Evolutionary conservation across 2,888 invertebrate genomes (phyloP), one percentile per base, ranked within the genome.

Genomic region (Protodeltote pygarga): DNA sequence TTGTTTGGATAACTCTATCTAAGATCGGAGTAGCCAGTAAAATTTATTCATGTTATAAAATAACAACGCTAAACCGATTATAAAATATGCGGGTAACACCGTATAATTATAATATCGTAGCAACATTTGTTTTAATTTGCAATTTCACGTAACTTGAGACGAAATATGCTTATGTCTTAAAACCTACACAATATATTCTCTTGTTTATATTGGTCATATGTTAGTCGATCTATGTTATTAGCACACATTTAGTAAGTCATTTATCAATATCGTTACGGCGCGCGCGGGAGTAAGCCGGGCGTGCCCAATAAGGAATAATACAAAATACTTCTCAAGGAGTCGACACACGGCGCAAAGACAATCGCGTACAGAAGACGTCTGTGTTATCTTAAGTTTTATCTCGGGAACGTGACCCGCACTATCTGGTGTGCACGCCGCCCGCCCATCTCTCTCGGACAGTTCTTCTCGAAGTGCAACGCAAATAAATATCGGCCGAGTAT

Each of bases 341-440:
- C 45, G 54, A 60, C 62, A 65, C 63, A 61, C 64, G 71, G 72
- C 45, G 71, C 75, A 70, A 77, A 85, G 84, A 90, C 88, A 88
- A 87, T 83, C 84, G 83, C 69, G 71, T 73, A 75, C 79, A 82
- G 85, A 86, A 87, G 85, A 84, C 79, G 83, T 66, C 63, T 57
- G 60, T 57, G 71, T 87, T 92, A 92, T 91, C 91, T 81, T 24
- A 11, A 32, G 67, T 73, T 78, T 88, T 91, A 91, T 91, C 92
- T 85, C 53, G 65, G 74, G 85, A 86, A 88, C 89, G 89, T 88
- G 92, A 91, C 91, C 91, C 83, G n/a, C 81, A 64, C 83, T 91
- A 89, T 91, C 91, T 66, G 38, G 74, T 65, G 74, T 45, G 72
- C 74, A 52, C 77, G 52, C 60, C 25, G 84, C 86, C 89, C 87